Base-by-base conservation (phyloP, 2,797 vertebrate species). In the Cossypha niveicapilla region DNA sequence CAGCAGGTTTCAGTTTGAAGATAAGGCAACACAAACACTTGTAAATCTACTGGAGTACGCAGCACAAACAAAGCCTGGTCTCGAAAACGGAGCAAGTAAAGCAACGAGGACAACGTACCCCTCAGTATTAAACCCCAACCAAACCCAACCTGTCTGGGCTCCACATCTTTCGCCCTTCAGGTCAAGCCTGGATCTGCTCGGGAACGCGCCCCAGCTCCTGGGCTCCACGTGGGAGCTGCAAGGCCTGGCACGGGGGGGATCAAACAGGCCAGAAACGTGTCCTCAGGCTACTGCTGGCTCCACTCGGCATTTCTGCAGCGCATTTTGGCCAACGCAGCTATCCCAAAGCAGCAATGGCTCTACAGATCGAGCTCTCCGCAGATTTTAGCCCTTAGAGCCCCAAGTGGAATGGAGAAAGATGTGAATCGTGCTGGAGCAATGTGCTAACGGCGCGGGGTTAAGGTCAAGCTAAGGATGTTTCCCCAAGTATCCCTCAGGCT, bases 401-500 rank as follows among this genome's bases (percentile, higher is more conserved):
- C 17, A 1, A 2, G 19, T 1, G 45, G 41, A 63, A 23, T 0
- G 8, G 11, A 11, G 22, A 11, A 30, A n/a, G 50, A 3, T 3
- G 47, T 3, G 19, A 9, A 24, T 15, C 1, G 7, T 4, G 13
- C n/a, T 8, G 7, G 4, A 21, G 27, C 44, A 30, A 51, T 7
- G 32, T 3, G 72, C 44, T n/a, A 19, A 18, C 2, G 4, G 39
- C 14, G 13, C 10, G 32, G 32, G 4, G 3, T 30, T 51, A 32
- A 19, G 22, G 51, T 21, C 24, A 23, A n/a, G 50, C 28, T 51
- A 19, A 4, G 1, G 45, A 4, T 3, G 37, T 35, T 35, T 17
- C 18, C 34, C 25, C 0, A 39, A 5, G 1, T 1, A 1, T 17
- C 42, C 22, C 12, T 3, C 3, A 17, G 74, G 2, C 62, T 1